Base-by-base conservation (phyloP, 2,888 invertebrate species). In the Xanthorhoe designata region DNA sequence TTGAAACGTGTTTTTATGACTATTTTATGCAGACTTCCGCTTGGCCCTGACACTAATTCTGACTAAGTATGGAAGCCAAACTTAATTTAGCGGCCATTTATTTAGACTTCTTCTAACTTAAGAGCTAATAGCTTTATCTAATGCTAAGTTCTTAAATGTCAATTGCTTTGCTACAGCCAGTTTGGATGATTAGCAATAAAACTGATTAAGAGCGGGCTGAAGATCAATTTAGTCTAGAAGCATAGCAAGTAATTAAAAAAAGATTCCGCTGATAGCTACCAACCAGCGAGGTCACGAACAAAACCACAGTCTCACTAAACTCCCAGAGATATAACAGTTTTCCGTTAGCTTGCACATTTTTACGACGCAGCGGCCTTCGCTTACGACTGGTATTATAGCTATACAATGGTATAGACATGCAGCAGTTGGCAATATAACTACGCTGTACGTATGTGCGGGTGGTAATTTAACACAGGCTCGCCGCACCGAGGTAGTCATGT, bases 341-440 rank as follows among this genome's bases (percentile, higher is more conserved):
- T 88, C 87, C 87, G 85, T 89, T 86, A 85, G 83, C 81, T 85
- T 88, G 88, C 88, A 89, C 89, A 89, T 88, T 89, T 87, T 87
- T 87, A 86, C 83, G 85, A 86, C 77, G 66, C 72, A 66, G 73
- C 71, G 73, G 70, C 71, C 77, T 73, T 69, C 72, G 74, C 73
- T 70, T 68, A 66, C 47, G 17, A 32, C 55, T 55, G 50, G 54
- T 32, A 9, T 53, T 66, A 66, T 62, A 61, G 49, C 50, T 61
- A 57, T 53, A 61, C 58, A 29, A 56, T 42, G 32, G 54, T 42
- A 52, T 59, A 59, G 51, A 38, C 17, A 32, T 53, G 32, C 60
- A 61, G 18, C 59, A 50, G 50, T 52, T 52, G 51, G 52, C 60
- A 50, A 57, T 63, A 57, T 57, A 57, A 56, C 42, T 56, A 42